Evolutionary conservation across 2,797 vertebrate species (phyloP), one percentile per base, ranked within the genome.

Genomic region (Taenioides sp.): DNA sequence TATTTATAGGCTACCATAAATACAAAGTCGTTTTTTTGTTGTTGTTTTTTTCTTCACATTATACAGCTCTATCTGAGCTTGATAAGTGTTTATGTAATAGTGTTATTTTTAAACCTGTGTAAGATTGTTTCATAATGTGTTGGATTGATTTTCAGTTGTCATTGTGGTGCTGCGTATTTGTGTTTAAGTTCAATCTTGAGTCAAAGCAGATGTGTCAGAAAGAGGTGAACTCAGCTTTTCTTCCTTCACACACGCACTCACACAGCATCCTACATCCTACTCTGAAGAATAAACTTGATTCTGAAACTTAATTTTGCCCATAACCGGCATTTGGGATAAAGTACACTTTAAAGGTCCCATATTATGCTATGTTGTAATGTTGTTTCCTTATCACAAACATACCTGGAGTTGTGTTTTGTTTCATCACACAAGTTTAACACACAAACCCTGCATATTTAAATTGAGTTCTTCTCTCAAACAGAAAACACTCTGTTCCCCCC

Each of bases 131-230:
- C 40, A 73, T 78, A 67, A 28, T 59, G 40, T 16, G 40, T 43
- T 16, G 60, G 28, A 83, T 81, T 64, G 70, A 84, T 81, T 81
- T 75, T 71, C 31, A 40, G 61, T 25, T 70, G 65, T 63, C 20
- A 55, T 75, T 67, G 4, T 58, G 66, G 65, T 70, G 78, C 78
- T 52, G 50, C 47, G 28, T 78, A 59, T 80, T 75, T 84, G 64
- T 70, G 47, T 76, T 62, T 55, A 0, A n/a, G 50, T 34, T 60
- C 3, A 1, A n/a, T 7, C 55, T 63, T 54, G 61, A 63, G 55
- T 73, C 71, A 71, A 72, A 80, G 54, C 23, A 25, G 57, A 76
- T 77, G n/a, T 76, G 82, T 73, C 80, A 80, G 43, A 65, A 57
- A 64, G 67, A 59, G 47, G 28, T 71, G 37, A 55, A 49, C 52